phyloP scores from a whole-genome alignment of 2,888 invertebrate species.

The Agrochola macilenta region DNA sequence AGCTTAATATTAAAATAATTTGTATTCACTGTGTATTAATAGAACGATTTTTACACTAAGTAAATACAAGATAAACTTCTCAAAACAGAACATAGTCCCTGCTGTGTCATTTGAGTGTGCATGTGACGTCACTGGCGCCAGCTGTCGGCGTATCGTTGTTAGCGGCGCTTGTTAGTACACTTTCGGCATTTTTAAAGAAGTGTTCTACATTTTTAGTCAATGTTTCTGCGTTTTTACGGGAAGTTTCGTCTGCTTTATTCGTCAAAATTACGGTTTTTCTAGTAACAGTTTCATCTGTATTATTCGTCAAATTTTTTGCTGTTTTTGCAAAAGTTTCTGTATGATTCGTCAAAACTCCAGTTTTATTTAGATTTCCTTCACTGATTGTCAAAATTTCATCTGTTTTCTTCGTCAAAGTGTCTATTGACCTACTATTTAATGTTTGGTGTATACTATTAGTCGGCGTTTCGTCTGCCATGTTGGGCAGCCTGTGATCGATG shows the following conservation, averaged over 20 bases:
- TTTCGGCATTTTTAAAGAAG: constrained; percentile 31
- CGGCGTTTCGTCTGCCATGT: neutral
- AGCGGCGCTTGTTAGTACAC: constrained; percentile 8
- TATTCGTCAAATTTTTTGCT: neutral
- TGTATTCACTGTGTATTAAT: constrained; percentile 69
- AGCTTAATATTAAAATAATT: constrained; percentile 73
- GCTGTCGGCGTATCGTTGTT: constrained; percentile 6
- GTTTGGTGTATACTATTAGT: neutral
- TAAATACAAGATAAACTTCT: constrained; percentile 49
- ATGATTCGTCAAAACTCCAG: constrained; percentile 2
- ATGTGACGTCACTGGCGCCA: constrained; percentile 17
- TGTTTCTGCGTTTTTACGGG: constrained; percentile 23
- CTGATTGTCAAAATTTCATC: constrained; percentile 20
- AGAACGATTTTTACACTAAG: constrained; percentile 64
- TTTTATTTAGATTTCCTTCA: constrained; percentile 8
- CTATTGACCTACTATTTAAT: constrained; percentile 9
- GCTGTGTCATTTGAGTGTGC: constrained; percentile 40
- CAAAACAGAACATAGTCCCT: constrained; percentile 45
- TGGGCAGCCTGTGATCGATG: neutral
- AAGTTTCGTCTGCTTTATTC: constrained; percentile 16
- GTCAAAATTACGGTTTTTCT: constrained; percentile 6
- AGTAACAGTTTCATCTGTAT: constrained; percentile 11
- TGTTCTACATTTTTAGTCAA: constrained; percentile 31
- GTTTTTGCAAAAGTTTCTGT: constrained; percentile 3
- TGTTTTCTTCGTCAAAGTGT: constrained; percentile 21